Evolutionary conservation across 2,113 vertebrate genomes (phyloP).

Genomic region (Corydoras maculifer): DNA sequence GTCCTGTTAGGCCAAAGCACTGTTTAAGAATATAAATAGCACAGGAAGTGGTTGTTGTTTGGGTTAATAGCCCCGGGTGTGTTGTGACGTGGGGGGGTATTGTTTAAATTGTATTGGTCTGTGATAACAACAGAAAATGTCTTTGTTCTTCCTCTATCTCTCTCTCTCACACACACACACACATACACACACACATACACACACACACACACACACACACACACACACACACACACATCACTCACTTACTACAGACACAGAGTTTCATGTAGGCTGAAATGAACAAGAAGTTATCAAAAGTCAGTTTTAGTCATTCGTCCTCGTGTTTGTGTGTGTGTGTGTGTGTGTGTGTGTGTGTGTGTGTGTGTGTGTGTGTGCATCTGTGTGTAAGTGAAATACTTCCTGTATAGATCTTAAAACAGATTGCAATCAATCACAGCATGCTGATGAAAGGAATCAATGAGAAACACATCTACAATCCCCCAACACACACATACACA

Average conservation of each 20-base stretch:
- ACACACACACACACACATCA: constrained; percentile 1
- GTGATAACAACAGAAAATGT: constrained; percentile 35
- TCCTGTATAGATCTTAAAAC: constrained; percentile 24
- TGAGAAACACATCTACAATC: neutral
- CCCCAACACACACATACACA: constrained; percentile 16
- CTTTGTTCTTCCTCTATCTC: constrained; percentile 22
- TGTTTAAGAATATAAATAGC: constrained; percentile 25
- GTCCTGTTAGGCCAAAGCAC: constrained; percentile 14
- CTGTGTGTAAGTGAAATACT: constrained; percentile 15
- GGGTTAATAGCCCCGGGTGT: constrained; percentile 24
- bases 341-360: neutral
- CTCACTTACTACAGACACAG: neutral
- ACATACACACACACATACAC: constrained; percentile 17
- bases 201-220: constrained; percentile 17
- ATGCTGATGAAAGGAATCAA: constrained; percentile 35
- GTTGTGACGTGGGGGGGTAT: constrained; percentile 1
- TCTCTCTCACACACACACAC: constrained; percentile 4
- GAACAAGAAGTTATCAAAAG: constrained; percentile 12
- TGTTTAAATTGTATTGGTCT: constrained; percentile 25
- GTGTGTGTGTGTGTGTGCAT: neutral
- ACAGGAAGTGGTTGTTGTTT: constrained; percentile 36
- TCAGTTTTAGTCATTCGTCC: constrained; percentile 11
- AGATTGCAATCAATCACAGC: constrained; percentile 20
- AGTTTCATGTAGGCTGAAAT: constrained; percentile 20
- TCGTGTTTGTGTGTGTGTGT: neutral